Conservation (phyloP, 92 coral and sea anemone genomes). For the Epizoanthus rinbou region DNA sequence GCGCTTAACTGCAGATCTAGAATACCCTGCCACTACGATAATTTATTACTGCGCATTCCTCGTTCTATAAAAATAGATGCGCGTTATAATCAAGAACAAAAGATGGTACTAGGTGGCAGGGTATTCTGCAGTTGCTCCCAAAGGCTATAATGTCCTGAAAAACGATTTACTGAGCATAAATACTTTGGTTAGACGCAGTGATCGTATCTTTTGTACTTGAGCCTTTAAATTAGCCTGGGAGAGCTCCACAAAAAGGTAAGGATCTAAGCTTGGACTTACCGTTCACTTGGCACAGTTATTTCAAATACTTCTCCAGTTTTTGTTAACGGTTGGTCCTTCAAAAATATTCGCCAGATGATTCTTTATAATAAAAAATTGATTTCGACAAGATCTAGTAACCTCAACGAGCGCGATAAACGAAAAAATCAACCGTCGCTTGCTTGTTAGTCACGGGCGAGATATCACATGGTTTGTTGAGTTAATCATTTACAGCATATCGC, state of each 20-base stretch:
- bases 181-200: conserved; percentile 15
- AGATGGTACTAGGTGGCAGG: too few species aligned
- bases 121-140: not conserved
- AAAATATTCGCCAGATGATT: conserved; percentile 18
- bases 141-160: conserved; percentile 12
- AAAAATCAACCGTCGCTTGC: conserved; percentile 10
- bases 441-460: conserved; percentile 18
- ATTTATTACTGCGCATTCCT: too few species aligned
- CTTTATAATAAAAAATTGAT: too few species aligned
- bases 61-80: too few species aligned
- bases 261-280: conserved; percentile 9
- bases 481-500: conserved; percentile 17
- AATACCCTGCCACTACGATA: too few species aligned
- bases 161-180: conserved; percentile 18
- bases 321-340: too few species aligned
- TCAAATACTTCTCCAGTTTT: conserved; percentile 16
- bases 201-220: conserved; percentile 19
- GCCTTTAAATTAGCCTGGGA: not conserved
- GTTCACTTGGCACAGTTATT: conserved; percentile 8
- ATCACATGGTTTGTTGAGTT: conserved; percentile 10
- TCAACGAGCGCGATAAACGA: conserved; percentile 4
- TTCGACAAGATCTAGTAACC: conserved; percentile 10
- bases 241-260: conserved; percentile 7
- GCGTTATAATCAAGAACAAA: too few species aligned
- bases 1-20: too few species aligned